phyloP scores from a whole-genome alignment of 2,113 vertebrate species.

The Isurus oxyrinchus region DNA sequence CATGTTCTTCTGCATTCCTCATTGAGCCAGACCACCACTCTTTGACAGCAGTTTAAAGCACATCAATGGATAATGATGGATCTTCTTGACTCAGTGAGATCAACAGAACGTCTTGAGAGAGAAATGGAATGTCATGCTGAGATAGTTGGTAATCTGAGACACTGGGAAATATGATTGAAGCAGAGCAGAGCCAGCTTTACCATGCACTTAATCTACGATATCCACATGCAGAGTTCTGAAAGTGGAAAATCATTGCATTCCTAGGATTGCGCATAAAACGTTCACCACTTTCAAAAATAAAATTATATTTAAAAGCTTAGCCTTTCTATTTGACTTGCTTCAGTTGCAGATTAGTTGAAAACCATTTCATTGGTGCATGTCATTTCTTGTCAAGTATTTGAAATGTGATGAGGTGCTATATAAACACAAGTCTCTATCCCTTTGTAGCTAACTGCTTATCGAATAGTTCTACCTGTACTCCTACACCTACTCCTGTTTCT shows the following conservation, averaged over 20 bases:
- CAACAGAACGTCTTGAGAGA: not conserved
- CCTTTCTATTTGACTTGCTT: not conserved
- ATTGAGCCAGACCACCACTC: not conserved
- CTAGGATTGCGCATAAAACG: not conserved
- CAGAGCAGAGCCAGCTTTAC: not conserved
- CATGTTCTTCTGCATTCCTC: not conserved
- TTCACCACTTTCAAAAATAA: not conserved
- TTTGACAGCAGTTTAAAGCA: not conserved
- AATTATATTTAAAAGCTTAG: not conserved
- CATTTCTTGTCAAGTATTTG: not conserved
- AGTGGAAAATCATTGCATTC: not conserved
- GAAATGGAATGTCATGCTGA: not conserved
- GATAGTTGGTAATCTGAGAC: not conserved
- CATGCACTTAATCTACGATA: not conserved
- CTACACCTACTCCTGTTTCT: not conserved
- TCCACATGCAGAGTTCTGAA: not conserved
- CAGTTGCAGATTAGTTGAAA: not conserved
- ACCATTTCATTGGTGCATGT: not conserved
- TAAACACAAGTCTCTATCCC: not conserved
- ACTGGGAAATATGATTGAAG: not conserved
- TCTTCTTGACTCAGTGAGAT: not conserved
- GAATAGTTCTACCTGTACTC: not conserved
- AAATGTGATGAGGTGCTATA: not conserved
- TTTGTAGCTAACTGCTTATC: not conserved
- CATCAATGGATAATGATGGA: not conserved